phyloP scores from a whole-genome alignment of 2,113 vertebrate genomes.

The Upupa epops region DNA sequence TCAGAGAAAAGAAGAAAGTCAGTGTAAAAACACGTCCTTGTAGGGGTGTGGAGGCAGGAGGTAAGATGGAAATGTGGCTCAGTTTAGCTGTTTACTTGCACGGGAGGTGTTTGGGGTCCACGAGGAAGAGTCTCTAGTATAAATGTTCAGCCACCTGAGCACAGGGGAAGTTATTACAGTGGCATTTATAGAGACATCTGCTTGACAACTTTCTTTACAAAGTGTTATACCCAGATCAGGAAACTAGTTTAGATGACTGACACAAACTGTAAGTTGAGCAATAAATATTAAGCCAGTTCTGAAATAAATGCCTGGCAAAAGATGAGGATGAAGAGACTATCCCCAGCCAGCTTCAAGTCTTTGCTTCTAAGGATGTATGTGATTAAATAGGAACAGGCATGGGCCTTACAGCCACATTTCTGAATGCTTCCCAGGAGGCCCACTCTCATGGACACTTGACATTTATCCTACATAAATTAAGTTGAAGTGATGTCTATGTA shows the following conservation, averaged over 20 bases:
- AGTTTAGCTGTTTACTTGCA: not conserved
- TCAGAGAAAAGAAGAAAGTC: slow-evolving; percentile 59
- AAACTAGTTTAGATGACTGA: not conserved
- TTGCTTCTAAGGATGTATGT: not conserved
- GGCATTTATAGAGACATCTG: not conserved
- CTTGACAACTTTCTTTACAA: not conserved
- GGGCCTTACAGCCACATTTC: slow-evolving; percentile 16
- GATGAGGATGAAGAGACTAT: not conserved
- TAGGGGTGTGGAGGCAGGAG: slow-evolving; percentile 52
- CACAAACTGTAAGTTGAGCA: not conserved
- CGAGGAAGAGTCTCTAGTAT: not conserved
- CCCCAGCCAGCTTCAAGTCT: not conserved
- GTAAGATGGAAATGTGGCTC: not conserved
- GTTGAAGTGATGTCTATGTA: slow-evolving; percentile 41
- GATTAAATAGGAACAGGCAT: not conserved
- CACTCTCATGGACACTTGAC: slow-evolving; percentile 44
- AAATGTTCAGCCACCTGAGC: not conserved
- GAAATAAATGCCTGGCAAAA: not conserved
- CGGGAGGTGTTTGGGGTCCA: not conserved
- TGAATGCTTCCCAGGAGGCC: slow-evolving; percentile 65
- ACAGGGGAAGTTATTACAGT: not conserved
- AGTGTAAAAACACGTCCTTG: slow-evolving; percentile 10
- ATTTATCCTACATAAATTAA: slow-evolving; percentile 67
- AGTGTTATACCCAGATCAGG: not conserved
- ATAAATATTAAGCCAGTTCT: not conserved